Evolutionary conservation across 2,113 vertebrate species (phyloP).

Genomic region (Laticauda colubrina): DNA sequence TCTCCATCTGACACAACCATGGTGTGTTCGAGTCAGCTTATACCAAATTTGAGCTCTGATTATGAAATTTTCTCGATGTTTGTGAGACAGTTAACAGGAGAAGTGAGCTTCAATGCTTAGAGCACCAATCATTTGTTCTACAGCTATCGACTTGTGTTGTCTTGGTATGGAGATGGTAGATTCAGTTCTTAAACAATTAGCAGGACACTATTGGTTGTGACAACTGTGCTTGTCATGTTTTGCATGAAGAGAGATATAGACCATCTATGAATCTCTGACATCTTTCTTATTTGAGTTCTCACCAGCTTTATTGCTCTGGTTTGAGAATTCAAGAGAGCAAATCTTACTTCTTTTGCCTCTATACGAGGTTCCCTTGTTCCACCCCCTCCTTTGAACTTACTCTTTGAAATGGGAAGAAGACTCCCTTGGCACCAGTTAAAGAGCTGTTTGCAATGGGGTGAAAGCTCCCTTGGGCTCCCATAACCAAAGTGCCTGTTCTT

Average conservation of each 20-base stretch:
- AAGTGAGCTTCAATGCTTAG: too few species aligned
- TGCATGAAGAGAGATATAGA: not conserved
- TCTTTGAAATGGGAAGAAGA: not conserved
- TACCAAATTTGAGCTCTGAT: too few species aligned
- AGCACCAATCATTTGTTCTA: too few species aligned
- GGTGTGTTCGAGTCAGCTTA: too few species aligned
- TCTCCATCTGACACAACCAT: too few species aligned
- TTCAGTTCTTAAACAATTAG: not conserved
- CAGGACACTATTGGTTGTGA: not conserved
- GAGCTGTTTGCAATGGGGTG: not conserved
- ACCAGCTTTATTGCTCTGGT: not conserved
- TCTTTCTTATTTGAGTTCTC: not conserved
- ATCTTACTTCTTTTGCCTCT: not conserved
- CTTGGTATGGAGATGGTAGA: not conserved
- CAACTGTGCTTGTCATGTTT: not conserved
- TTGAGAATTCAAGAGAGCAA: not conserved
- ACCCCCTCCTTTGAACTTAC: not conserved
- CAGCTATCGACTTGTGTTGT: too few species aligned
- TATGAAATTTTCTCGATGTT: too few species aligned
- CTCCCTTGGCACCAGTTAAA: not conserved
- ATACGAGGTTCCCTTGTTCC: not conserved
- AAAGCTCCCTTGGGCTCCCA: not conserved
- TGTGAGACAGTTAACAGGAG: too few species aligned
- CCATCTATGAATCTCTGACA: not conserved
- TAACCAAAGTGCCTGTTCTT: not conserved